Conservation (phyloP, 2,888 invertebrate species). For the Beris morrisii region DNA sequence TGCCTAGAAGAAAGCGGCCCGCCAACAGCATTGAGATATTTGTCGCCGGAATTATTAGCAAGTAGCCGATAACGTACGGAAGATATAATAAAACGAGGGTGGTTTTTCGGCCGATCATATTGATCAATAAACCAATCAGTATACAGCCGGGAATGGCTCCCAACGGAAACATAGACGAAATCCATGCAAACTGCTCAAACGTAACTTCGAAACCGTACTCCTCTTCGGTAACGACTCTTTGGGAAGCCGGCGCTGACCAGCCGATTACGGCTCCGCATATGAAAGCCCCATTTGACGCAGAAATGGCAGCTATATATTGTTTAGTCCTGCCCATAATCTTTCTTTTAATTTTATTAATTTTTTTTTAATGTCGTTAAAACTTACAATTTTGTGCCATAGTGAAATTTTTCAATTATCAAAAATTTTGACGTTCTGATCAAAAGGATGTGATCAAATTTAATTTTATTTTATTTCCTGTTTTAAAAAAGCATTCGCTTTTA, state of each 20-base stretch:
- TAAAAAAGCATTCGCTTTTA: too few species aligned
- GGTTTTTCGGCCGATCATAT: constrained; percentile 58
- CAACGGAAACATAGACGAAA: constrained; percentile 65
- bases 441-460: too few species aligned
- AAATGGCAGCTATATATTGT: not conserved
- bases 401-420: too few species aligned
- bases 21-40: not conserved
- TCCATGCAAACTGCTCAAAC: constrained; percentile 62
- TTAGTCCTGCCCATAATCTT: too few species aligned
- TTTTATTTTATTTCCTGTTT: too few species aligned
- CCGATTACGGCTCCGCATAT: not conserved
- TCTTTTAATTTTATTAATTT: too few species aligned
- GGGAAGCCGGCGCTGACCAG: not conserved
- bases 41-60: not conserved
- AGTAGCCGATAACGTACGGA: not conserved
- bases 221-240: not conserved
- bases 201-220: constrained; percentile 59
- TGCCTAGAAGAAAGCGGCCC: constrained; percentile 3
- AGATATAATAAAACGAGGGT: not conserved
- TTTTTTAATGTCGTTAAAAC: too few species aligned
- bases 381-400: too few species aligned
- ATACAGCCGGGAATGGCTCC: constrained; percentile 68
- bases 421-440: too few species aligned
- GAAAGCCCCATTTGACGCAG: not conserved
- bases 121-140: constrained; percentile 63